Conservation (phyloP, 2,797 vertebrate species). For the Aotus griseimembra region DNA sequence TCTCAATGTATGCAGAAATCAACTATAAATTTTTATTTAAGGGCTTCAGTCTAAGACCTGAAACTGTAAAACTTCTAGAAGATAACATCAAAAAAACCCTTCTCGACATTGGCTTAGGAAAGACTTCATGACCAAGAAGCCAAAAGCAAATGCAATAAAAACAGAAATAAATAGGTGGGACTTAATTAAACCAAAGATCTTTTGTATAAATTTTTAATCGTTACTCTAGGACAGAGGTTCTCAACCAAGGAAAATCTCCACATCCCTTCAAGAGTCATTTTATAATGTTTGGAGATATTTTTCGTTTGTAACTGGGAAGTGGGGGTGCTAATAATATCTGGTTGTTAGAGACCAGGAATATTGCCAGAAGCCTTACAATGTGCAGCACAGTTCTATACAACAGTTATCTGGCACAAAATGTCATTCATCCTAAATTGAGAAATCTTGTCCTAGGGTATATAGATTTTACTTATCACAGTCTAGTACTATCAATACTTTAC, state of each 20-base stretch:
- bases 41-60: too few species aligned
- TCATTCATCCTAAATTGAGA: not conserved
- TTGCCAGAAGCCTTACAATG: not conserved
- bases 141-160: too few species aligned
- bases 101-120: too few species aligned
- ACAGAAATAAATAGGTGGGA: too few species aligned
- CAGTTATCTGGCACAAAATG: not conserved
- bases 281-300: not conserved
- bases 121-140: too few species aligned
- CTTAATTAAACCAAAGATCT: too few species aligned
- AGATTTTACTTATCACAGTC: not conserved
- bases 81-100: too few species aligned
- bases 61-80: too few species aligned
- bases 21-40: too few species aligned
- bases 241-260: not conserved
- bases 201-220: not conserved
- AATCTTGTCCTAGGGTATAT: too few species aligned
- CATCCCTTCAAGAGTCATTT: not conserved
- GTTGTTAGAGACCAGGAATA: not conserved
- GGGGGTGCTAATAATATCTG: rapidly evolving
- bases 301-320: not conserved
- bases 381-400: not conserved
- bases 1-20: too few species aligned
- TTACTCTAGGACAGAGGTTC: not conserved
- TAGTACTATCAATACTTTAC: not conserved